Evolutionary conservation across 2,797 vertebrate genomes (phyloP).

Genomic region (Gymnopithys bicolor): DNA sequence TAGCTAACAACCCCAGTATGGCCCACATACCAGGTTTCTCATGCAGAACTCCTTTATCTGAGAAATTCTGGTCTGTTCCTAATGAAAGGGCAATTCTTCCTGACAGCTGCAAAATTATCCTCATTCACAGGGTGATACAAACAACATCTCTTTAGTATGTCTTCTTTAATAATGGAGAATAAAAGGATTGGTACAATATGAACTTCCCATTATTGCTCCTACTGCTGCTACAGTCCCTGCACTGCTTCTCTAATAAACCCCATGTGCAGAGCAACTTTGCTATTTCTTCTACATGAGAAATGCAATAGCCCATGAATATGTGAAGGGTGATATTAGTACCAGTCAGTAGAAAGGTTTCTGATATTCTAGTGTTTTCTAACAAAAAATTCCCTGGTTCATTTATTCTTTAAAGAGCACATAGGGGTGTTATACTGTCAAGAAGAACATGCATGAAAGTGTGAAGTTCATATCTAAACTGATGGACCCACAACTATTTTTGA

Average conservation of each 20-base stretch:
- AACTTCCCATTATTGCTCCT: neutral
- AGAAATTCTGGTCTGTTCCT: neutral
- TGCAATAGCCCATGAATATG: neutral
- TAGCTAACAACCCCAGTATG: fast-evolving
- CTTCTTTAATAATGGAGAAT: neutral
- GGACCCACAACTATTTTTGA: neutral
- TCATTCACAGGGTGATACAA: neutral
- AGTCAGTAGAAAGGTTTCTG: neutral
- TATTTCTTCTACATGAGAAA: neutral
- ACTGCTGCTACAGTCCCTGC: neutral
- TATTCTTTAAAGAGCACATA: neutral
- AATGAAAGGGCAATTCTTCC: neutral
- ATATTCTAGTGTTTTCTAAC: neutral
- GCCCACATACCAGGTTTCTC: neutral
- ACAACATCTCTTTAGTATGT: neutral
- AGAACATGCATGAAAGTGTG: neutral
- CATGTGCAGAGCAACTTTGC: neutral
- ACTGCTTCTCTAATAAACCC: neutral
- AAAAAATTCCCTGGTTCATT: neutral
- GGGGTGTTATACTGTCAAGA: neutral
- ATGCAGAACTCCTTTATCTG: neutral
- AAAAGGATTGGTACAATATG: neutral
- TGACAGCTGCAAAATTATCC: neutral
- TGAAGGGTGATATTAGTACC: neutral
- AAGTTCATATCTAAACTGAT: neutral